Evolutionary conservation across 2,797 vertebrate species (phyloP), one percentile per base, ranked within the genome.

Genomic region (Alfaro cultratus): DNA sequence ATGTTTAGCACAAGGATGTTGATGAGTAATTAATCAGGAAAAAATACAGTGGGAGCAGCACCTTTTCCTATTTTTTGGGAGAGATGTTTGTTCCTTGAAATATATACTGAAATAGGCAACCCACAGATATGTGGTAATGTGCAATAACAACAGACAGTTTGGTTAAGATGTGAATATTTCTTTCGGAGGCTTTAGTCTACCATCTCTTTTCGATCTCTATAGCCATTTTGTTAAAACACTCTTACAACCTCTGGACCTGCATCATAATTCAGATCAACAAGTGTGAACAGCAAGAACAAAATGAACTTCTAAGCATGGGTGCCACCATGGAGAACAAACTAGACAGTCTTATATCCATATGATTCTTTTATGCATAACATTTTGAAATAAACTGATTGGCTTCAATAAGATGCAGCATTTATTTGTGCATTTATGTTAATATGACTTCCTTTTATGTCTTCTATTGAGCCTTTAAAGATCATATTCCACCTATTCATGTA

Each of bases 11-110:
- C 36, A 74, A 81, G 60, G 84, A 84, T 76, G 84, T 79, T 77
- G 78, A 87, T 87, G 88, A 89, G 92, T 93, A 89, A 92, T 92
- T 90, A 79, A 26, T 26, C 51, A 90, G 83, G 41, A 81, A 80
- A 84, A 88, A 87, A 85, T 62, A 81, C 5, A 7, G 60, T 36
- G 15, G 16, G 31, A 34, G 62, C 34, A 23, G 5, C 31, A 64
- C 5, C 31, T 16, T 36, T 34, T 64, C 31, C 12, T 43, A 13
- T 11, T 43, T n/a, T n/a, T 9, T 45, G 41, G 23, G 4, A 45
- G 39, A 26, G 10, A 43, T 41, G 21, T 70, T 3, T 1, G 1
- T 43, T 70, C 43, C n/a, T 26, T 41, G 5, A 45, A n/a, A n/a
- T 70, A 68, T 43, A 7, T 45, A 70, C 39, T 43, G 5, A 43